Conservation (phyloP, 1,140 invertebrate species). For the Nasonia longicornis region DNA sequence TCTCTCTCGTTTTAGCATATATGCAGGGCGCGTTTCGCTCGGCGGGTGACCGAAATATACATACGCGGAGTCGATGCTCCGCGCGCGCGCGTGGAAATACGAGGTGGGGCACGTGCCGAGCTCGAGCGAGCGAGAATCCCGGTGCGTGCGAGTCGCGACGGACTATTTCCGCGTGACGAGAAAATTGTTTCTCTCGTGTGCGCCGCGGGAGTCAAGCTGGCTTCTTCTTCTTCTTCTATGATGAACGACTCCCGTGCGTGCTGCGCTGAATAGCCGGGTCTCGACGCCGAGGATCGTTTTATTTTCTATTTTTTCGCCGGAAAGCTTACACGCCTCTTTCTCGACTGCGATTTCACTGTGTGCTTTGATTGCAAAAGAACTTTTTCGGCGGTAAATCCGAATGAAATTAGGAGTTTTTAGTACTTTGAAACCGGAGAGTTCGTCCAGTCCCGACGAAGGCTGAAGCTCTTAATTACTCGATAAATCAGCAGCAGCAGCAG, state of each 20-base stretch:
- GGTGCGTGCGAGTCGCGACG: conserved; percentile 30
- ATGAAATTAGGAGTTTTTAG: neutral
- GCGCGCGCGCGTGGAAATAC: neutral
- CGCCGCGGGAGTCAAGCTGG: conserved; percentile 50
- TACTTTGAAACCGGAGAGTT: neutral
- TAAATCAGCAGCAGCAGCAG: conserved; percentile 30
- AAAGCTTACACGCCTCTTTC: too few relatives aligned
- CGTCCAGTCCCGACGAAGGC: conserved; percentile 16
- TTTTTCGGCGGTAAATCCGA: neutral
- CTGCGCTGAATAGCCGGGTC: neutral
- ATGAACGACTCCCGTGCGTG: neutral
- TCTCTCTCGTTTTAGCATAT: neutral
- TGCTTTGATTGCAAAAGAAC: too few relatives aligned
- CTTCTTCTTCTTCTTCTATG: neutral
- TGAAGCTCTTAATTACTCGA: conserved; percentile 45
- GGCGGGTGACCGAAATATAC: conserved; percentile 6
- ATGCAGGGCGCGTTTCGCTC: conserved; percentile 5
- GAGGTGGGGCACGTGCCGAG: conserved; percentile 48
- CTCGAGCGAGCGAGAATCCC: conserved; percentile 27
- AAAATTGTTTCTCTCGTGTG: conserved; percentile 51
- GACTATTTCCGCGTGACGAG: conserved; percentile 57
- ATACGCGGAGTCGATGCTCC: neutral
- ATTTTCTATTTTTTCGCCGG: neutral
- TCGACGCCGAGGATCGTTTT: neutral
- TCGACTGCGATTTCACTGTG: too few relatives aligned